These are phyloP conservation scores for Gallinago nigripennis DNA, from an alignment of 2,797 vertebrate species.

Conservation along the genomic window DNA sequence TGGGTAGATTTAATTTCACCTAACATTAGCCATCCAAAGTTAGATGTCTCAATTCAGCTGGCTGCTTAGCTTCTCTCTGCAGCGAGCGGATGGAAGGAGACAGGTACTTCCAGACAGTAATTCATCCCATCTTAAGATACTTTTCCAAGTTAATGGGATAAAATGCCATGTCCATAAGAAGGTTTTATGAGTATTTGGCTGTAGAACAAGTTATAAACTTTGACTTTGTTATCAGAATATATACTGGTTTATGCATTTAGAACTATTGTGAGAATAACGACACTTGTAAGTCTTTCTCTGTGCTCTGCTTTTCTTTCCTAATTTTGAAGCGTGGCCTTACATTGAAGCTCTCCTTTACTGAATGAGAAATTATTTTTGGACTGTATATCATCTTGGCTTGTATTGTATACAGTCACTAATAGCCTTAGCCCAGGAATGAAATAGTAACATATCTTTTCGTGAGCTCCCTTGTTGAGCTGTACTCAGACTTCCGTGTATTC, in stretches of 20 bases:
- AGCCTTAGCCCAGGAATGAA: background rate
- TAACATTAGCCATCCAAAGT: background rate
- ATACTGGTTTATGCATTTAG: background rate
- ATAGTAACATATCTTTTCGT: background rate
- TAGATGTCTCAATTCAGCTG: slow-evolving; percentile 5
- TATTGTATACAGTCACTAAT: background rate
- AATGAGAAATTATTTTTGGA: background rate
- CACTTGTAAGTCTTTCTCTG: background rate
- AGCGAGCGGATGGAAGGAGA: background rate
- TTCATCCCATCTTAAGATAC: background rate
- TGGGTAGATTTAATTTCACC: slow-evolving; percentile 10
- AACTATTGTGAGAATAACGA: background rate
- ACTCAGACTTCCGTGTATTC: background rate
- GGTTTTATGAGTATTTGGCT: background rate
- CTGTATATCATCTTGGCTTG: background rate
- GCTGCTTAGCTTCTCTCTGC: background rate
- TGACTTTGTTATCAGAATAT: background rate
- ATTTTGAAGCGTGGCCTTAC: background rate
- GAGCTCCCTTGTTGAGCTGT: background rate
- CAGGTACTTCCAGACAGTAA: background rate
- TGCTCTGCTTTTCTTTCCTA: background rate
- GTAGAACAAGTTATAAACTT: background rate
- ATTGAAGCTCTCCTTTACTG: background rate
- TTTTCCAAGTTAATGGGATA: background rate
- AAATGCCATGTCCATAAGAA: background rate